A percentile compares a stretch with the other conserved stretches of the same genome.
Evolutionary conservation across 1,140 invertebrate species (phyloP).

Genomic region (Macrobrachium nipponense): DNA sequence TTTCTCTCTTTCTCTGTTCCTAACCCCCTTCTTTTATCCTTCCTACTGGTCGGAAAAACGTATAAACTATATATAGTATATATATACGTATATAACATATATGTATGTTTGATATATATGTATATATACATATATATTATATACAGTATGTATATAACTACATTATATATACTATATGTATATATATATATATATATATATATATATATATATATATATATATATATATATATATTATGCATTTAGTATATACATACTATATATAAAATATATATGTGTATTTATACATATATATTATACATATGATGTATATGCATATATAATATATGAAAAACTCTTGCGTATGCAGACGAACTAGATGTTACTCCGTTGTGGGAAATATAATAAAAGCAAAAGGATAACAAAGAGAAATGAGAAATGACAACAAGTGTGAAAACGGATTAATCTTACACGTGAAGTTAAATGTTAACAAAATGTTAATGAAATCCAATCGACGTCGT

Average conservation of each 20-base stretch:
- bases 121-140: conserved; percentile 3
- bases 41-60: no score
- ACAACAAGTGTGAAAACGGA: no score
- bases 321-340: no score
- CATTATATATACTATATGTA: conserved; percentile 16
- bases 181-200: conserved; percentile 11
- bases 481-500: no score
- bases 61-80: background rate
- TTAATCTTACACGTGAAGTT: no score
- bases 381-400: no score
- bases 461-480: no score
- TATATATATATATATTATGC: background rate
- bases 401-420: no score
- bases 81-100: conserved; percentile 2
- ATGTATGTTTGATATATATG: background rate
- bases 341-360: no score
- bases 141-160: conserved; percentile 6
- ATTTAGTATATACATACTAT: background rate
- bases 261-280: conserved; percentile 1
- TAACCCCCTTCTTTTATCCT: no score
- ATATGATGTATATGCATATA: background rate
- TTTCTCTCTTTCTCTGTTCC: no score
- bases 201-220: background rate
- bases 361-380: no score
- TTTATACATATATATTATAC: conserved; percentile 3